Conservation (phyloP, 2,888 invertebrate genomes). For the Drosophila dives region DNA sequence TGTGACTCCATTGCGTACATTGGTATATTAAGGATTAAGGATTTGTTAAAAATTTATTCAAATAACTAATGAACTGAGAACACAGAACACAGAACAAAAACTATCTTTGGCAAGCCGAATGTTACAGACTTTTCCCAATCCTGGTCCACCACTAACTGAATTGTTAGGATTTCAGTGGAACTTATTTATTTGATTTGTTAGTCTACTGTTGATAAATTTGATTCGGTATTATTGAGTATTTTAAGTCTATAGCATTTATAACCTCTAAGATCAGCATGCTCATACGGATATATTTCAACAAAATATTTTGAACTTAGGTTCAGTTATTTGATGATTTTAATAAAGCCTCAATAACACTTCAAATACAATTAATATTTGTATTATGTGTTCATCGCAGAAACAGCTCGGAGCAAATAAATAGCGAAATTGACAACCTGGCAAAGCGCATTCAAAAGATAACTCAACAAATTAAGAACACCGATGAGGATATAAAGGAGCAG, state of each 20-base stretch:
- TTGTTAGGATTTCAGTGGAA: neutral
- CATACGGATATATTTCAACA: no score
- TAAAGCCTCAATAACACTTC: neutral
- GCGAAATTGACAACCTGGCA: slow-evolving; percentile 93
- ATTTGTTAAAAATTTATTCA: no score
- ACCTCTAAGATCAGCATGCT: neutral
- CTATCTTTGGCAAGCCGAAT: no score
- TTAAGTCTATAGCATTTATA: neutral
- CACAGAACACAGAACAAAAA: no score
- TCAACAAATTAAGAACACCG: slow-evolving; percentile 92
- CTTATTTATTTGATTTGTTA: neutral
- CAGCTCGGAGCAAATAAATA: slow-evolving; percentile 94
- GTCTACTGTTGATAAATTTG: neutral
- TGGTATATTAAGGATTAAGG: neutral
- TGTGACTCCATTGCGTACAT: neutral
- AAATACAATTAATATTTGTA: neutral
- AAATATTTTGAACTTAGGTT: neutral
- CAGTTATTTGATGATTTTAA: neutral
- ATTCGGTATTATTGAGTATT: neutral
- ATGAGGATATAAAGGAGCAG: slow-evolving; percentile 93
- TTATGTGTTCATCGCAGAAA: slow-evolving; percentile 86
- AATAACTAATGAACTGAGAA: neutral
- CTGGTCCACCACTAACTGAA: neutral
- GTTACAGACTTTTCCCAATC: neutral
- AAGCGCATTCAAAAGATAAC: slow-evolving; percentile 91